These are phyloP conservation scores for Scaptomyza hsui DNA, from an alignment of 1,140 invertebrate genomes.

Conservation along the genomic window DNA sequence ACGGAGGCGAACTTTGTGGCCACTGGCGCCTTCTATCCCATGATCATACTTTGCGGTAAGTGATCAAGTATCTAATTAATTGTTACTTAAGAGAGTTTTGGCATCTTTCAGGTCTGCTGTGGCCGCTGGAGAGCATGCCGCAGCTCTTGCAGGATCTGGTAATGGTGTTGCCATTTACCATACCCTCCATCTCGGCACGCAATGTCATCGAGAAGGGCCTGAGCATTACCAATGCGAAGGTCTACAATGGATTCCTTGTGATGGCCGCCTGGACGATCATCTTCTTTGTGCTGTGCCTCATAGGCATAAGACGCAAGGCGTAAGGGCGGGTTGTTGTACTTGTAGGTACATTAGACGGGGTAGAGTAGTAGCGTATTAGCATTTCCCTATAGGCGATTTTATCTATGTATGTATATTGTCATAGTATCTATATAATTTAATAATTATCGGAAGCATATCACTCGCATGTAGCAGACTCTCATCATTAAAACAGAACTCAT, in stretches of 20 bases:
- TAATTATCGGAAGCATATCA: conserved; percentile 76
- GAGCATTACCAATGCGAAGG: conserved; percentile 85
- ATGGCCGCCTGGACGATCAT: conserved; percentile 85
- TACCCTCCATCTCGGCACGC: conserved; percentile 87
- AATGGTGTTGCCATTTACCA: conserved; percentile 87
- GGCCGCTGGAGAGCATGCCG: conserved; percentile 94
- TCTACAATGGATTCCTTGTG: conserved; percentile 87
- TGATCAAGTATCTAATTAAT: conserved; percentile 23
- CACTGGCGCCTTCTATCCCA: conserved; percentile 94
- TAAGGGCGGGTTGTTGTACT: conserved; percentile 56
- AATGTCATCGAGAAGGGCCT: conserved; percentile 87
- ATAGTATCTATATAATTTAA: conserved; percentile 75
- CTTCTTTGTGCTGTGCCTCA: conserved; percentile 84
- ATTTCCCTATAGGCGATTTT: conserved; percentile 74
- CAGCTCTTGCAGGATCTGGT: conserved; percentile 85
- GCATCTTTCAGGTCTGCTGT: conserved; percentile 89
- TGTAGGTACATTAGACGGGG: no score
- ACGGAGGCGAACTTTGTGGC: conserved; percentile 92
- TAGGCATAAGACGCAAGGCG: conserved; percentile 83
- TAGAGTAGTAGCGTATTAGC: conserved; percentile 54
- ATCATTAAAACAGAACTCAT: conserved; percentile 42
- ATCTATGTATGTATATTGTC: conserved; percentile 53
- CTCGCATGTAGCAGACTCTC: conserved; percentile 74
- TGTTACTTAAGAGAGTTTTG: not conserved
- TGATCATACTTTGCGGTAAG: conserved; percentile 92